phyloP scores from a whole-genome alignment of 1,140 invertebrate species.

The Schlechtendalia chinensis region DNA sequence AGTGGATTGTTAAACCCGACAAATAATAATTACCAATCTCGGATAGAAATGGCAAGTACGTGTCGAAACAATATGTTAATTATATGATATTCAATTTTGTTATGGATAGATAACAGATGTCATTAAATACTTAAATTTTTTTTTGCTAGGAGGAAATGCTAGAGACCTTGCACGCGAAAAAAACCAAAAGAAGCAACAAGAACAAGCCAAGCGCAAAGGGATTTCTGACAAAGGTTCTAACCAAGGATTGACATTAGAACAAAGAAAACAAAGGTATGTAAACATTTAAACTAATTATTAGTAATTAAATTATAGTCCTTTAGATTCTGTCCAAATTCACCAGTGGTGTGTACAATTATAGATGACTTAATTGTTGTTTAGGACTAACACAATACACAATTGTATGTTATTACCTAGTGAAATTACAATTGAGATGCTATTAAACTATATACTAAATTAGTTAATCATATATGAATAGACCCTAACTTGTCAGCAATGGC shows the following conservation, averaged over 20 bases:
- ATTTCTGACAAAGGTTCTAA: conserved; percentile 64
- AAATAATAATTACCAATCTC: conserved; percentile 43
- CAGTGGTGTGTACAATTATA: not conserved
- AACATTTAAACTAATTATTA: not conserved
- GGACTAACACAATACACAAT: not conserved
- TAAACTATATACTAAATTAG: no score
- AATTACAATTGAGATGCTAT: no score
- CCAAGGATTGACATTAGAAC: conserved; percentile 70
- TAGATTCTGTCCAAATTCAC: not conserved
- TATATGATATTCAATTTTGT: not conserved
- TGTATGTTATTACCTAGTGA: not conserved
- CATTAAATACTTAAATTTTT: no score
- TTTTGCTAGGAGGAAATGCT: conserved; percentile 74
- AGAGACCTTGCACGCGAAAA: conserved; percentile 80
- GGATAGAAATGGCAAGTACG: conserved; percentile 45
- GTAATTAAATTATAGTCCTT: not conserved
- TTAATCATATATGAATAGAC: no score
- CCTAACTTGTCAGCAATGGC: no score
- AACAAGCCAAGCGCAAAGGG: conserved; percentile 66
- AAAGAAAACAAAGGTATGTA: conserved; percentile 73
- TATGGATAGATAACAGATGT: not conserved
- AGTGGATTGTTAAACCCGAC: not conserved
- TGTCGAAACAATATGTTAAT: not conserved
- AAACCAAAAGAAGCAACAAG: conserved; percentile 75
- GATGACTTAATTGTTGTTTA: not conserved